These are phyloP conservation scores for Sporophila hypoxantha DNA, from an alignment of 2,113 vertebrate genomes.

Conservation along the genomic window DNA sequence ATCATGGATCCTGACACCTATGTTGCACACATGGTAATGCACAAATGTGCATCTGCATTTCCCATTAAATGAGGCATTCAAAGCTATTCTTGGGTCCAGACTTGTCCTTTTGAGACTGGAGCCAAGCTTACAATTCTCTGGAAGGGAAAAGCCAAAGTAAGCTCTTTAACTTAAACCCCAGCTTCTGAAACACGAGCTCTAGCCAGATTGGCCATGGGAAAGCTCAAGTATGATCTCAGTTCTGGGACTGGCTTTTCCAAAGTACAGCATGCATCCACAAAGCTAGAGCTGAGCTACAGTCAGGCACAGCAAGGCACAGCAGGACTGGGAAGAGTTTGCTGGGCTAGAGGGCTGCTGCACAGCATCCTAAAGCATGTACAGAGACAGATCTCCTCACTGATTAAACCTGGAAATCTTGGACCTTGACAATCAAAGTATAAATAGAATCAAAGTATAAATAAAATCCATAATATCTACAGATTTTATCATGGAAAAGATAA, in stretches of 20 bases:
- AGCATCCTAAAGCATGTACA: not conserved
- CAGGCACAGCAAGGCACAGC: not conserved
- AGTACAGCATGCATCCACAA: not conserved
- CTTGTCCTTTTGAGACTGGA: not conserved
- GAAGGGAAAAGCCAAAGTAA: conserved; percentile 3
- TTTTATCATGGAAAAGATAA: not conserved
- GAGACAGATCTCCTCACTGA: not conserved
- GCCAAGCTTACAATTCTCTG: not conserved
- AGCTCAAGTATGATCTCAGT: not conserved
- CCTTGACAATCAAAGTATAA: not conserved
- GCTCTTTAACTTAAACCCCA: conserved; percentile 24
- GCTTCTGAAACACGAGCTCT: not conserved
- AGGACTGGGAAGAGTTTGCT: not conserved
- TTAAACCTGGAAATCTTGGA: not conserved
- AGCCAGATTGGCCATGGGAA: not conserved
- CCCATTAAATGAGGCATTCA: not conserved
- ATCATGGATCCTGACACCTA: not conserved
- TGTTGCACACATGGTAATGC: not conserved
- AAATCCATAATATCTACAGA: not conserved
- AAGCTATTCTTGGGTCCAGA: not conserved
- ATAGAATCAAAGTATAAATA: not conserved
- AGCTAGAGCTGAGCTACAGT: not conserved
- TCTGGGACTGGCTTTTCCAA: not conserved
- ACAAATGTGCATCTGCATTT: not conserved
- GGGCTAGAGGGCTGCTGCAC: not conserved